Evolutionary conservation across 2,113 vertebrate genomes (phyloP), one percentile per base, ranked within the genome.

Genomic region (Lophius piscatorius): DNA sequence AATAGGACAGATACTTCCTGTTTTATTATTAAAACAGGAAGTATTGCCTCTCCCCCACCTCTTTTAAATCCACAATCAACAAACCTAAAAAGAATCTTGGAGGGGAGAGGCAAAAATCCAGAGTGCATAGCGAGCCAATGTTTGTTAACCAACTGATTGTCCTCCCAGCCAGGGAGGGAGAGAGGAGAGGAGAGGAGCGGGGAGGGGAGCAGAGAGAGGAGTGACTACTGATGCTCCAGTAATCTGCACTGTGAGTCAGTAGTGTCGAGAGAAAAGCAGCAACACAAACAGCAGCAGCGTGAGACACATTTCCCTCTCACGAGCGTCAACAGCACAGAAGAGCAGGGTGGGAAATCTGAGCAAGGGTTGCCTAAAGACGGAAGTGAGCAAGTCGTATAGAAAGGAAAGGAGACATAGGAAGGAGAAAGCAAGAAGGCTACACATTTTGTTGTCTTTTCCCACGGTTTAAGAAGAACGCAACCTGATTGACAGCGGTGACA

Each of bases 91-190:
- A 81, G 63, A 57, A 36, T 39, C 14, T 1, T 34, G 61, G 63
- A 39, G 45, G 55, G 61, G 58, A 40, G 46, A 74, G 64, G 45
- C 90, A 63, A 80, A 63, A 64, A 68, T 36, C 26, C 18, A 42
- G 38, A 76, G 82, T 59, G 92, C 74, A 42, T 85, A 55, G 72
- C 8, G 38, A 74, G 78, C 62, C 14, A 22, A 63, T 48, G 77
- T 82, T 69, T 83, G 82, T 23, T 63, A 83, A 80, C 87, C 91
- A 91, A 91, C 91, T 92, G 92, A 91, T 91, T 52, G 56, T 75
- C 76, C 84, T 66, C 78, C 68, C 86, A 87, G 76, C 76, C 78
- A 12, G 42, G 78, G 57, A 66, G 55, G 35, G 40, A 36, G 61
- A 26, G 33, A 16, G 57, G 49, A 36, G 44, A 22, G 49, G 28